Base-by-base conservation (phyloP, 2,113 vertebrate species). In the Lipophrys pholis region DNA sequence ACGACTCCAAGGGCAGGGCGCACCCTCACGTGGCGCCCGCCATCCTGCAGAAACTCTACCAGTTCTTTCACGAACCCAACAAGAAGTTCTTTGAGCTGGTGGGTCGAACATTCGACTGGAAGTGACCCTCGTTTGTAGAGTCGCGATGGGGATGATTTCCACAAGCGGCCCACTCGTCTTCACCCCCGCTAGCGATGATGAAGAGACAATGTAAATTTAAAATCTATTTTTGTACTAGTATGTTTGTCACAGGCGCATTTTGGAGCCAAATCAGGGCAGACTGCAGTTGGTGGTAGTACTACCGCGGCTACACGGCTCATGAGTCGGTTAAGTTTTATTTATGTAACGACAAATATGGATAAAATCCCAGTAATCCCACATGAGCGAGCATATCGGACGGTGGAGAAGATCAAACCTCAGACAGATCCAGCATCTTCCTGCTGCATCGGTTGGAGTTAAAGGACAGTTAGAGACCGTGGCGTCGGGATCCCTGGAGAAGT, bases 91-190 rank as follows among this genome's bases (percentile, higher is more conserved):
- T 97, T 79, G 91, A 97, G 75, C 93, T 98, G 12, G 95, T 98
- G 53, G 97, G 97, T 68, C 93, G 95, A 82, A 97, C 96, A 21
- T 99, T 99, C 89, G 92, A 95, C 91, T 99, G 98, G 98, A 96
- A 96, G 69, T 96, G 87, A 14, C 80, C 17, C n/a, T 50, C n/a
- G 3, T 40, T 52, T 35, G 14, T 80, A 12, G 45, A 55, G 49
- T 42, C 8, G 40, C 12, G 35, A 9, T 30, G 21, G 40, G 54
- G 61, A 15, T 14, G 5, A 49, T 21, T 74, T 81, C 91, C n/a
- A n/a, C n/a, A n/a, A n/a, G n/a, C n/a, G n/a, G n/a, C n/a, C n/a
- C n/a, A n/a, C n/a, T n/a, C n/a, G 90, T 89, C 91, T 93, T 93
- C 94, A 94, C 93, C 93, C 91, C 93, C 94, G 91, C 93, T 93